These are phyloP conservation scores for Eupithecia subumbrata DNA, from an alignment of 2,888 invertebrate genomes.

Conservation along the genomic window DNA sequence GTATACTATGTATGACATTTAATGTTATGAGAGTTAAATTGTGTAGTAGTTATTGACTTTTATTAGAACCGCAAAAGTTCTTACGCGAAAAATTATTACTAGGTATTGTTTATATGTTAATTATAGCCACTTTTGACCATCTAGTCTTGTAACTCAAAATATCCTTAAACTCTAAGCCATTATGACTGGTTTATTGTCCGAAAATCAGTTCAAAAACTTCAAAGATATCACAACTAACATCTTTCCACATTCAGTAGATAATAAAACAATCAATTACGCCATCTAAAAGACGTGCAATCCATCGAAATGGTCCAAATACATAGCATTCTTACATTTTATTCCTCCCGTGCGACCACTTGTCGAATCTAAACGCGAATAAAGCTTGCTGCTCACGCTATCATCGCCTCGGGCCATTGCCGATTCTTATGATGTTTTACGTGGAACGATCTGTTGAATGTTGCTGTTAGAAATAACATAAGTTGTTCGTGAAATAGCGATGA, in stretches of 20 bases:
- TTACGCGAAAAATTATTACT: no score
- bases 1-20: no score
- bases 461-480: not conserved
- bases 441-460: constrained; percentile 15
- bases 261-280: constrained; percentile 13
- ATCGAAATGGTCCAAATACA: constrained; percentile 34
- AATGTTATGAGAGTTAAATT: no score
- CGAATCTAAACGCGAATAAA: constrained; percentile 45
- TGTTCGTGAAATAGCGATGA: not conserved
- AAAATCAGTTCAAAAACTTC: no score
- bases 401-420: constrained; percentile 37
- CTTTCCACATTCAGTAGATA: not conserved
- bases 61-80: no score
- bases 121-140: no score
- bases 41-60: no score
- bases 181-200: no score
- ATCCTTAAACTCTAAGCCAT: no score
- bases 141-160: no score
- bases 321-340: constrained; percentile 36
- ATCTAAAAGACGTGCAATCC: constrained; percentile 20
- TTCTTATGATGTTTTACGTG: constrained; percentile 35
- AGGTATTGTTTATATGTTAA: no score
- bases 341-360: constrained; percentile 47
- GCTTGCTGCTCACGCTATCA: constrained; percentile 44
- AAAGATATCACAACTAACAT: not conserved